phyloP scores from a whole-genome alignment of 2,888 invertebrate genomes.

The Ctenicera cuprea region DNA sequence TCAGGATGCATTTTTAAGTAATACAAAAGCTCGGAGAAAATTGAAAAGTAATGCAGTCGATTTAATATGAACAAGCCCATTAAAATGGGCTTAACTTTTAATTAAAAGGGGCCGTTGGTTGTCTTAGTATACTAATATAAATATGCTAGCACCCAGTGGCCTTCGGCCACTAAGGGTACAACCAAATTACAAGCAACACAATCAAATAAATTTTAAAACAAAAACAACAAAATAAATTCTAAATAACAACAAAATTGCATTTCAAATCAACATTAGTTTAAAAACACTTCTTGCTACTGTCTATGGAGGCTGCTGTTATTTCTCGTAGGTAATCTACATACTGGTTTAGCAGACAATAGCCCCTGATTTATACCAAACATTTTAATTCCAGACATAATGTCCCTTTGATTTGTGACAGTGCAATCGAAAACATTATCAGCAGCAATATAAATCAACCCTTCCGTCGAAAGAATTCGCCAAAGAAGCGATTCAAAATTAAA shows the following conservation, averaged over 20 bases:
- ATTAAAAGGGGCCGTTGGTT: not conserved
- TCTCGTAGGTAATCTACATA: slow-evolving; percentile 68
- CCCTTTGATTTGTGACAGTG: slow-evolving; percentile 72
- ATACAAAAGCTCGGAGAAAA: not conserved
- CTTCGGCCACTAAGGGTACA: no score
- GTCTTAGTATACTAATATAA: no score
- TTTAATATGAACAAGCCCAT: slow-evolving; percentile 2
- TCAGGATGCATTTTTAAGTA: no score
- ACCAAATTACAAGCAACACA: no score
- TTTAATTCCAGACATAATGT: slow-evolving; percentile 73
- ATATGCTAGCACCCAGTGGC: no score
- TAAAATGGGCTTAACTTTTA: slow-evolving; percentile 14
- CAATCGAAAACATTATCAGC: slow-evolving; percentile 71
- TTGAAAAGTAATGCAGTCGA: not conserved
- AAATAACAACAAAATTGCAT: not conserved
- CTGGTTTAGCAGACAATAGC: slow-evolving; percentile 70
- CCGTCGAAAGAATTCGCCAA: slow-evolving; percentile 58
- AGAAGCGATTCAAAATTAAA: slow-evolving; percentile 50
- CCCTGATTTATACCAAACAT: slow-evolving; percentile 71
- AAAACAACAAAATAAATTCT: no score
- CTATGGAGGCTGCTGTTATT: slow-evolving; percentile 40
- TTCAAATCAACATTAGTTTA: slow-evolving; percentile 22
- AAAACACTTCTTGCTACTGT: slow-evolving; percentile 21
- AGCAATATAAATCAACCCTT: slow-evolving; percentile 68
- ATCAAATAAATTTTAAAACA: no score